Base-by-base conservation (phyloP, 2,888 invertebrate species). In the Brenthis ino region DNA sequence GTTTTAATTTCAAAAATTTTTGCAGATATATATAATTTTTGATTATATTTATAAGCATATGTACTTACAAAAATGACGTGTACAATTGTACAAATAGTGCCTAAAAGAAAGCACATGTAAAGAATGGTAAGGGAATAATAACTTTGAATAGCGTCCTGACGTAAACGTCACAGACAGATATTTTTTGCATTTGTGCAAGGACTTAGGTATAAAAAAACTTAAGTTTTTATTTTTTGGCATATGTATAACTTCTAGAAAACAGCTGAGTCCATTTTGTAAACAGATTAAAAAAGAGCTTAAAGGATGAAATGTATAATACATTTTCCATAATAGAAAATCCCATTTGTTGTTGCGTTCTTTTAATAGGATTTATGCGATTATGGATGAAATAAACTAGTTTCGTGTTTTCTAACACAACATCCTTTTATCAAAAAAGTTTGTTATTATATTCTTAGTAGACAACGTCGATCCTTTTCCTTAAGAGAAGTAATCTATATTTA, bases 311-410 rank as follows among this genome's bases (percentile, higher is more conserved):
- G 51, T 53, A 63, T 51, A 63, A 28, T 60, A 63, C 63, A 63
- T 63, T 63, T 63, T 63, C 53, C 63, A 63, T 63, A 63, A 63
- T 63, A 63, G 63, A 53, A 63, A 63, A 63, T 20, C 63, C 53
- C 51, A 53, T 63, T 63, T 63, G 63, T 51, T n/a, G 14, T 63
- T 43, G 51, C 53, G 63, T 63, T 51, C 63, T 53, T 63, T 53
- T 63, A 63, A 53, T 43, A 63, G 63, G 51, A 63, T 63, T 60
- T 50, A 33, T 28, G 60, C 60, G 48, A 60, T 60, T 60, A 60
- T 60, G 60, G 60, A 48, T 28, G 60, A 60, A 60, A 60, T 60
- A 50, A 60, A 50, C 60, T 50, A 60, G 48, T 24, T 60, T 60
- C 33, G 50, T 60, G 12, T 50, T 50, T 60, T 60, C 60, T 28